Percentiles rank a stretch among this genome's conserved stretches.
phyloP scores from a whole-genome alignment of 1,140 invertebrate species.

The Drosophila lacertosa region DNA sequence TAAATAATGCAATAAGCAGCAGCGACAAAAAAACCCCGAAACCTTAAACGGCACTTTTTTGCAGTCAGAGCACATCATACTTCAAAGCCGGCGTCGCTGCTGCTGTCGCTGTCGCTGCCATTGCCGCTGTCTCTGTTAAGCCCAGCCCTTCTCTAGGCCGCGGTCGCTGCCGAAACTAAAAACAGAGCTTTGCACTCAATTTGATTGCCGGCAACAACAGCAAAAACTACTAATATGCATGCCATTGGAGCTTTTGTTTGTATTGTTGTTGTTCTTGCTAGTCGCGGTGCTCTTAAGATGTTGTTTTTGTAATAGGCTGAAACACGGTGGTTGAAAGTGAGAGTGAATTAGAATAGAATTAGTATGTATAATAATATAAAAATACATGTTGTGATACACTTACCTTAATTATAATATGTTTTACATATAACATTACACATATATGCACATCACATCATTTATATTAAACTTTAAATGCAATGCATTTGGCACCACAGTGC shows the following conservation, averaged over 20 bases:
- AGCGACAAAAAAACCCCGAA: slow-evolving; percentile 59
- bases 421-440: not conserved
- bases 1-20: slow-evolving; percentile 73
- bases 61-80: slow-evolving; percentile 71
- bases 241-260: slow-evolving; percentile 39
- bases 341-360: not conserved
- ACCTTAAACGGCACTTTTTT: slow-evolving; percentile 70
- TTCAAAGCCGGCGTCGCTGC: slow-evolving; percentile 49
- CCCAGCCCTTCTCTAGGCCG: slow-evolving; percentile 44
- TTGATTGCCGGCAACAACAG: slow-evolving; percentile 50
- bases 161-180: slow-evolving; percentile 42
- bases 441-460: not conserved
- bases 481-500: slow-evolving; percentile 40
- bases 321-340: slow-evolving; percentile 37
- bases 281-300: slow-evolving; percentile 28
- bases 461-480: not conserved
- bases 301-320: slow-evolving; percentile 44
- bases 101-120: slow-evolving; percentile 3
- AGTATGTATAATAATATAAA: not conserved
- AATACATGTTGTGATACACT: not conserved
- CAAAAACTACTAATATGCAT: slow-evolving; percentile 20
- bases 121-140: not conserved
- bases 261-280: slow-evolving; percentile 7
- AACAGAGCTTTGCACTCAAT: slow-evolving; percentile 76
- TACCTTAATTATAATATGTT: not conserved